Conservation (phyloP, 2,888 invertebrate species). For the Frankliniella intonsa region DNA sequence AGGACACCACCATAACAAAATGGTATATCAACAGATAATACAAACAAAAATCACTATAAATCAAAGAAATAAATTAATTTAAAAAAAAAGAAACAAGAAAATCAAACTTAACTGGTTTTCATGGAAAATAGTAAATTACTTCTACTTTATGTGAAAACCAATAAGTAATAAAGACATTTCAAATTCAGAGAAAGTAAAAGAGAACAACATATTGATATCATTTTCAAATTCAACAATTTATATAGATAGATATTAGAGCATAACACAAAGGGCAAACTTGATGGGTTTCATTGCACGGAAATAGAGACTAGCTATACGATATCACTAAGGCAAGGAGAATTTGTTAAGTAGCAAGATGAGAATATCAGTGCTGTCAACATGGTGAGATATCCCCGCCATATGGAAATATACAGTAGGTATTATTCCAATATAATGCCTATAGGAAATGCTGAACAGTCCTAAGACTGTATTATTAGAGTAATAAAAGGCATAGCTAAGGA, state of each 20-base stretch:
- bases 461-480: neutral
- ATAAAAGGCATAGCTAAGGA: neutral
- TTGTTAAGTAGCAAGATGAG: conserved; percentile 25
- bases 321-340: conserved; percentile 24
- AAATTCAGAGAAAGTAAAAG: neutral
- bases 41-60: conserved; percentile 23
- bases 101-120: conserved; percentile 2
- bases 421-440: neutral
- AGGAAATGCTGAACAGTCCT: neutral
- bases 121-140: conserved; percentile 6
- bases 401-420: neutral
- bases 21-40: conserved; percentile 22
- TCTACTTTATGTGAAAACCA: neutral
- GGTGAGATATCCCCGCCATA: conserved; percentile 18
- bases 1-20: conserved; percentile 2
- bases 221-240: conserved; percentile 21
- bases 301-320: conserved; percentile 17
- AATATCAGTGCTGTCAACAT: conserved; percentile 23
- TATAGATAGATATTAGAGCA: conserved; percentile 3
- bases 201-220: conserved; percentile 2
- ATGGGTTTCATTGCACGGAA: conserved; percentile 13
- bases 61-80: neutral
- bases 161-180: conserved; percentile 19
- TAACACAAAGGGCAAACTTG: neutral
- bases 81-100: conserved; percentile 17